Conservation (phyloP, 2,113 vertebrate genomes). For the Limanda limanda region DNA sequence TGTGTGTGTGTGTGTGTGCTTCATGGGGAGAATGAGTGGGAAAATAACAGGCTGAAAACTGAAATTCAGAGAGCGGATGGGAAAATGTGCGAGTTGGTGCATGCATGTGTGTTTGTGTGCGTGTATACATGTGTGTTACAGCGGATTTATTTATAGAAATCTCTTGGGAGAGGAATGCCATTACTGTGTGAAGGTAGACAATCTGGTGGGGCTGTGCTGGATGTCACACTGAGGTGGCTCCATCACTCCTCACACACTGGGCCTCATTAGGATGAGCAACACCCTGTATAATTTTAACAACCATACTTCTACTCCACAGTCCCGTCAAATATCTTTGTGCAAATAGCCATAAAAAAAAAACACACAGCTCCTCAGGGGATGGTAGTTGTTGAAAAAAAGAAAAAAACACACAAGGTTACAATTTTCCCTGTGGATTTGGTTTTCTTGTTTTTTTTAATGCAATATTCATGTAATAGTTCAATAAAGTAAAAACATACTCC, state of each 20-base stretch:
- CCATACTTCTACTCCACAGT: slow-evolving; percentile 1
- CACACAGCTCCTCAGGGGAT: neutral
- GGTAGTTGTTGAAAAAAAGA: slow-evolving; percentile 1
- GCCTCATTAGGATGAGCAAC: slow-evolving; percentile 56
- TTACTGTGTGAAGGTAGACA: slow-evolving; percentile 60
- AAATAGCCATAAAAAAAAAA: slow-evolving; percentile 13
- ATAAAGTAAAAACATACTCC: neutral
- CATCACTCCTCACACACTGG: slow-evolving; percentile 29
- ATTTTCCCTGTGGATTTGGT: neutral
- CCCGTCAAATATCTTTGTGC: slow-evolving; percentile 13
- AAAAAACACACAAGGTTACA: neutral
- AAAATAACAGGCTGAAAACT: slow-evolving; percentile 9
- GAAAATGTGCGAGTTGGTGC: slow-evolving; percentile 20
- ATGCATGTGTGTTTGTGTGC: slow-evolving; percentile 15
- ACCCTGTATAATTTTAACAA: slow-evolving; percentile 34
- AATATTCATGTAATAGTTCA: neutral
- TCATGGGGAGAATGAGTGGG: no score
- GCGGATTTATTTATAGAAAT: slow-evolving; percentile 70
- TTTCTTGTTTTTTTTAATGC: neutral
- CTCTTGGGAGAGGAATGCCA: slow-evolving; percentile 62
- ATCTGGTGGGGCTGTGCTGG: slow-evolving; percentile 41
- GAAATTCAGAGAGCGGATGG: slow-evolving; percentile 28
- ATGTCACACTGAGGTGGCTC: slow-evolving; percentile 49
- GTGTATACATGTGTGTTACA: slow-evolving; percentile 39
- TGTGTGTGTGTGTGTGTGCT: neutral